These are phyloP conservation scores for Xanthia icteritia DNA, from an alignment of 2,888 invertebrate species.

Conservation along the genomic window DNA sequence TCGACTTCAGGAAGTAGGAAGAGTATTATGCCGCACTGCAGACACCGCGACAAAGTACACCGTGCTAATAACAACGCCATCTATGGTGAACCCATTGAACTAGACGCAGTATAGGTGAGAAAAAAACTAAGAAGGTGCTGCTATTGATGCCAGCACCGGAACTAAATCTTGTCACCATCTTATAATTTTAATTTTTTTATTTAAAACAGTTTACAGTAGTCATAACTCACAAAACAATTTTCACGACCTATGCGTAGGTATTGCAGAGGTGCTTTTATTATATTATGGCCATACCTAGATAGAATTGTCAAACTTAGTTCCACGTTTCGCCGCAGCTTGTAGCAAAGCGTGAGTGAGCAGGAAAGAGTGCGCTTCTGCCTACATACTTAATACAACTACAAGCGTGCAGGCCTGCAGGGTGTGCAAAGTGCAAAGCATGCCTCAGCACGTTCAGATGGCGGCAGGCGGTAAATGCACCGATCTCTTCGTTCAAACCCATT, in stretches of 20 bases:
- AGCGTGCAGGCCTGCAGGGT: background rate
- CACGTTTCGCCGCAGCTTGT: background rate
- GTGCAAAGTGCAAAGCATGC: background rate
- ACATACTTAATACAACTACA: too few relatives aligned
- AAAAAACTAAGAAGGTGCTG: background rate
- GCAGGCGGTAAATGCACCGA: background rate
- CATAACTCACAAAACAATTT: background rate
- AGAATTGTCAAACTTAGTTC: background rate
- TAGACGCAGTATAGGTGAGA: background rate
- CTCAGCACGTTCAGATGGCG: background rate
- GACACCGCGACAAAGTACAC: background rate
- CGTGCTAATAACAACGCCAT: background rate
- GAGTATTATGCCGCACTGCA: background rate
- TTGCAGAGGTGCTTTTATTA: too few relatives aligned
- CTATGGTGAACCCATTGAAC: slow-evolving; percentile 13
- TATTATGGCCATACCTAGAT: too few relatives aligned
- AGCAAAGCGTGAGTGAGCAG: background rate
- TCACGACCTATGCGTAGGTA: background rate
- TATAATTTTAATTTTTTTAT: background rate
- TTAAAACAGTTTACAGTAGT: background rate
- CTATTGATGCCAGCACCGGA: background rate
- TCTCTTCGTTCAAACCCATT: background rate
- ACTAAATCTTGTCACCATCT: background rate
- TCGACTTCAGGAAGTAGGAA: background rate
- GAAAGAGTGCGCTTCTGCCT: background rate